Conservation (phyloP, 1,140 invertebrate species). For the Eriocheir sinensis region DNA sequence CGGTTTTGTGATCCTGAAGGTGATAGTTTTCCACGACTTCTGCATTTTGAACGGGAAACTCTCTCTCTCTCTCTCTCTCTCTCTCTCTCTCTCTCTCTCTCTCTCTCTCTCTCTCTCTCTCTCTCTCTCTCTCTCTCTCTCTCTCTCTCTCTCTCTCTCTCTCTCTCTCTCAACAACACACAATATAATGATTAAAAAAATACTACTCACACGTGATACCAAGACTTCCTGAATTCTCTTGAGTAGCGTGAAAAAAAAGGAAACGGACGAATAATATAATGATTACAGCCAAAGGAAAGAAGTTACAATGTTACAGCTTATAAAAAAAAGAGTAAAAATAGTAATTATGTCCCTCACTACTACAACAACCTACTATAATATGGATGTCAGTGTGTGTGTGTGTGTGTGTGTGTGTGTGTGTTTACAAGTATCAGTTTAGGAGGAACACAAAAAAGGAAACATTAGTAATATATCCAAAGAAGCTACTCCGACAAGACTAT, state of each 20-base stretch:
- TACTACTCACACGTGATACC: constrained; percentile 78
- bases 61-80: too few relatives aligned
- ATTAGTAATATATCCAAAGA: background rate
- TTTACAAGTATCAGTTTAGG: background rate
- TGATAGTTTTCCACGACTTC: too few relatives aligned
- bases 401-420: constrained; percentile 14
- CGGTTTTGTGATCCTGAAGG: too few relatives aligned
- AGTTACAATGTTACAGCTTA: background rate
- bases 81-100: too few relatives aligned
- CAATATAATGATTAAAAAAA: background rate
- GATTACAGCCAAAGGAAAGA: background rate
- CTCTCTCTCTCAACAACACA: too few relatives aligned
- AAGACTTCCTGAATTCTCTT: constrained; percentile 72
- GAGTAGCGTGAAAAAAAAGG: constrained; percentile 33
- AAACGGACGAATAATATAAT: too few relatives aligned
- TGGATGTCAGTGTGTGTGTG: background rate
- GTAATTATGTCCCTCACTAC: background rate
- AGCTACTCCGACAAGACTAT: background rate
- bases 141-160: too few relatives aligned
- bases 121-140: too few relatives aligned
- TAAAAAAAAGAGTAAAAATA: too few relatives aligned
- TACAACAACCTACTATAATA: background rate
- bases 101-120: too few relatives aligned
- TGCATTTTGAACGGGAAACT: too few relatives aligned
- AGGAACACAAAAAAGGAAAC: background rate